Percentiles rank a stretch among this genome's conserved stretches.
Evolutionary conservation across 2,888 invertebrate genomes (phyloP).

Genomic region (Agrochola macilenta): DNA sequence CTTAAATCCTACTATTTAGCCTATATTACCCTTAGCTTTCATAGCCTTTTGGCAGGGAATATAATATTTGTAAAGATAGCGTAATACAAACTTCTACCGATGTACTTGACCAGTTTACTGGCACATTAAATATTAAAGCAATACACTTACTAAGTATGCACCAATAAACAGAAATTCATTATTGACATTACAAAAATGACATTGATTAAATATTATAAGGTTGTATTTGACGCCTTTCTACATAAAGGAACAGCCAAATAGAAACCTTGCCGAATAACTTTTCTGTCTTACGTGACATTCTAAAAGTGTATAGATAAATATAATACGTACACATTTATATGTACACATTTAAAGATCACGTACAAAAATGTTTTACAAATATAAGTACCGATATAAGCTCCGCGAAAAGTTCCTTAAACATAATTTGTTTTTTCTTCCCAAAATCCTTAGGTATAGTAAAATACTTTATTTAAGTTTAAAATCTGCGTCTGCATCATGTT

Average conservation of each 20-base stretch:
- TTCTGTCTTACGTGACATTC: neutral
- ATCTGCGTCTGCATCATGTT: conserved; percentile 1
- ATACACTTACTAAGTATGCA: conserved; percentile 15
- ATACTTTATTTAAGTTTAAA: conserved; percentile 24
- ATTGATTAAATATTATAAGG: conserved; percentile 11
- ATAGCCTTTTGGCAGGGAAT: conserved; percentile 11
- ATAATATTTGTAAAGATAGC: conserved; percentile 17
- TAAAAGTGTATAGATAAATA: conserved; percentile 22
- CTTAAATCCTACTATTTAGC: conserved; percentile 15
- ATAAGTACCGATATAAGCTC: conserved; percentile 48
- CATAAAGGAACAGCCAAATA: neutral
- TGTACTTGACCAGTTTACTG: conserved; percentile 35
- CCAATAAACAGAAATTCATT: neutral
- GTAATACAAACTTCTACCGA: conserved; percentile 7
- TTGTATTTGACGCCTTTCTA: conserved; percentile 4
- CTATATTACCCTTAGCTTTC: neutral
- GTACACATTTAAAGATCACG: conserved; percentile 37
- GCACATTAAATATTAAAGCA: neutral
- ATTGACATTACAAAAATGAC: conserved; percentile 22
- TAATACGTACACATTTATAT: conserved; percentile 23
- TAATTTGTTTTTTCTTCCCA: neutral
- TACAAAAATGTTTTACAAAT: conserved; percentile 51
- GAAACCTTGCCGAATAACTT: neutral
- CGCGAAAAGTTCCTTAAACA: conserved; percentile 19
- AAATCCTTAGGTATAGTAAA: conserved; percentile 26